Evolutionary conservation across 2,797 vertebrate species (phyloP).

Genomic region (Phataginus tetradactyla): DNA sequence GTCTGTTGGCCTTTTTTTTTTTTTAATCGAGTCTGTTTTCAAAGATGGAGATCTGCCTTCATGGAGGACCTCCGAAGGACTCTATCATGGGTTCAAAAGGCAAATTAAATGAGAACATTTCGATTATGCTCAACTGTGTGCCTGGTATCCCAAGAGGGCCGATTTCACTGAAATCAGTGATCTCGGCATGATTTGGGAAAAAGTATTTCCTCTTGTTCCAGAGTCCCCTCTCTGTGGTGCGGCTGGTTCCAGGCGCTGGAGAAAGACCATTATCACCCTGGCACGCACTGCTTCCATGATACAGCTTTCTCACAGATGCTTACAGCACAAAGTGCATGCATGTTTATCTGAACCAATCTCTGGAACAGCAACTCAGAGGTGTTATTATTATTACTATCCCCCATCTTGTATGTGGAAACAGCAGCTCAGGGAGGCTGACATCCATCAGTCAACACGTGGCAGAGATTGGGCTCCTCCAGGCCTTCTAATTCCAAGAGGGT

Average conservation of each 20-base stretch:
- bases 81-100: background rate
- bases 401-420: background rate
- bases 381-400: background rate
- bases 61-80: background rate
- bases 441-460: background rate
- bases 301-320: background rate
- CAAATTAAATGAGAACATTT: background rate
- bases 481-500: background rate
- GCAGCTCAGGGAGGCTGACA: background rate
- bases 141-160: background rate
- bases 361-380: background rate
- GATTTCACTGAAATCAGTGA: background rate
- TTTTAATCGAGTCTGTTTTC: background rate
- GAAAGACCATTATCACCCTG: rapidly evolving
- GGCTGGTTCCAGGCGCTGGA: background rate
- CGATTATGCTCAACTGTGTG: background rate
- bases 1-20: too few relatives aligned
- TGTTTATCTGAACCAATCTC: background rate
- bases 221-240: background rate
- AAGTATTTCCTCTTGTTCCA: background rate
- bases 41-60: background rate
- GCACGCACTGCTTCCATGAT: rapidly evolving
- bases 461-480: background rate
- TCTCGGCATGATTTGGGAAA: background rate
- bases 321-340: rapidly evolving